These are phyloP conservation scores for Pachliopta kotzebuea DNA, from an alignment of 2,888 invertebrate species.

Conservation along the genomic window DNA sequence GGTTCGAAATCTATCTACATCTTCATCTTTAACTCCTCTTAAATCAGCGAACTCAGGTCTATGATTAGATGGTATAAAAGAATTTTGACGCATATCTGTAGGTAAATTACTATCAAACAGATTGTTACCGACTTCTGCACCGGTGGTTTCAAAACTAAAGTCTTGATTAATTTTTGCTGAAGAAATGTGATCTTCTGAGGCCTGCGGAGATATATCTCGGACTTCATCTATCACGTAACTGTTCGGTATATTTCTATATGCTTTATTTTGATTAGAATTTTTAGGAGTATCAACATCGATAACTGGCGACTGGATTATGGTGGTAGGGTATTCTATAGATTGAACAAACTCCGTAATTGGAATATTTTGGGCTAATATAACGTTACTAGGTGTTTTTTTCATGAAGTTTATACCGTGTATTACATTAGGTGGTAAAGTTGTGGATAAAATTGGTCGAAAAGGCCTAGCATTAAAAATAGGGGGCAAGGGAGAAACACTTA, in stretches of 20 bases:
- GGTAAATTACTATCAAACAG: slow-evolving; percentile 56
- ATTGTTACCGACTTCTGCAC: slow-evolving; percentile 59
- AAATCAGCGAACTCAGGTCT: slow-evolving; percentile 63
- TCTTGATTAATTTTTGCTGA: slow-evolving; percentile 65
- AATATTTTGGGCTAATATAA: slow-evolving; percentile 83
- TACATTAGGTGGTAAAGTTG: slow-evolving; percentile 44
- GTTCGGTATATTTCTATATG: slow-evolving; percentile 65
- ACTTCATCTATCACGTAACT: slow-evolving; percentile 60
- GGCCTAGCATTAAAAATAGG: slow-evolving; percentile 83
- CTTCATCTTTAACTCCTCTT: slow-evolving; percentile 65
- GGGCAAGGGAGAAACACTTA: slow-evolving; percentile 82
- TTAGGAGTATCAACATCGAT: slow-evolving; percentile 77
- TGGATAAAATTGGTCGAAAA: slow-evolving; percentile 62
- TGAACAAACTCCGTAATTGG: slow-evolving; percentile 85
- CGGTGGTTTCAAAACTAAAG: slow-evolving; percentile 69
- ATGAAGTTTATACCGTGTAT: slow-evolving; percentile 58
- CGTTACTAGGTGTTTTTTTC: slow-evolving; percentile 54
- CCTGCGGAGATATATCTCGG: slow-evolving; percentile 77
- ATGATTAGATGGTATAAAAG: slow-evolving; percentile 53
- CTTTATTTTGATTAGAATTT: slow-evolving; percentile 58
- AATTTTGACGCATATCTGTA: slow-evolving; percentile 46
- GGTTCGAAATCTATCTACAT: slow-evolving; percentile 68
- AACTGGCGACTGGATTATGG: slow-evolving; percentile 85
- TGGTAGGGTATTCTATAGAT: slow-evolving; percentile 86
- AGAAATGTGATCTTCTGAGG: slow-evolving; percentile 69